phyloP scores from a whole-genome alignment of 2,797 vertebrate species.

The Takifugu ocellatus region DNA sequence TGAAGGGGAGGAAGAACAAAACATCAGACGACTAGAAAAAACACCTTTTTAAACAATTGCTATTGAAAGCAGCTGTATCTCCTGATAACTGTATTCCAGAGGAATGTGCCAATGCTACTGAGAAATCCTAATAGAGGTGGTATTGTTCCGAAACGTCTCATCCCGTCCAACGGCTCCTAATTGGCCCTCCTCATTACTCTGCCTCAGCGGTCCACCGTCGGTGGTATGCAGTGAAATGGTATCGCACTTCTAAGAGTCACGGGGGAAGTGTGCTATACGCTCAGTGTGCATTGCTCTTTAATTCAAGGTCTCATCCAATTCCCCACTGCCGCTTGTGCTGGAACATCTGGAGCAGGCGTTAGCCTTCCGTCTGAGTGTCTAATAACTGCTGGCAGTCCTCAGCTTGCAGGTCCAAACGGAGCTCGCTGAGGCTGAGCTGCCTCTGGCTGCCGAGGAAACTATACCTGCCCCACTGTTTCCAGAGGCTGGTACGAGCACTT shows the following conservation, averaged over 20 bases:
- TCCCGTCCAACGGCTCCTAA: constrained; percentile 62
- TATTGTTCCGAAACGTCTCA: constrained; percentile 59
- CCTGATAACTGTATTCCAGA: too few species aligned
- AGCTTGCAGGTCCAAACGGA: constrained; percentile 37
- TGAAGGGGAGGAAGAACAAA: not conserved
- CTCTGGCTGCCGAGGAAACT: constrained; percentile 6
- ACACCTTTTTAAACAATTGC: not conserved
- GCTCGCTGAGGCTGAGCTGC: constrained; percentile 20
- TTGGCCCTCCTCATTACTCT: constrained; percentile 64
- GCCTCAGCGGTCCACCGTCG: constrained; percentile 59
- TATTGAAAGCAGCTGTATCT: not conserved
- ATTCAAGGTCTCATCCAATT: constrained; percentile 77
- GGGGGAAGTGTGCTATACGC: constrained; percentile 63
- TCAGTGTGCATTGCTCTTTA: constrained; percentile 66
- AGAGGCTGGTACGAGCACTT: not conserved
- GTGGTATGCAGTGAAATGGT: constrained; percentile 71
- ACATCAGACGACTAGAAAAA: too few species aligned
- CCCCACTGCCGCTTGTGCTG: constrained; percentile 50
- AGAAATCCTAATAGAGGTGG: constrained; percentile 63
- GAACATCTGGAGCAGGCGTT: constrained; percentile 73
- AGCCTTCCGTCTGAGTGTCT: constrained; percentile 49
- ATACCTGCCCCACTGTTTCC: constrained; percentile 14
- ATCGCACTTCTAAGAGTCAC: constrained; percentile 68
- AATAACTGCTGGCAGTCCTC: constrained; percentile 58
- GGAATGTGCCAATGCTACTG: constrained; percentile 18